Evolutionary conservation across 2,797 vertebrate genomes (phyloP).

Genomic region (Vultur gryphus): DNA sequence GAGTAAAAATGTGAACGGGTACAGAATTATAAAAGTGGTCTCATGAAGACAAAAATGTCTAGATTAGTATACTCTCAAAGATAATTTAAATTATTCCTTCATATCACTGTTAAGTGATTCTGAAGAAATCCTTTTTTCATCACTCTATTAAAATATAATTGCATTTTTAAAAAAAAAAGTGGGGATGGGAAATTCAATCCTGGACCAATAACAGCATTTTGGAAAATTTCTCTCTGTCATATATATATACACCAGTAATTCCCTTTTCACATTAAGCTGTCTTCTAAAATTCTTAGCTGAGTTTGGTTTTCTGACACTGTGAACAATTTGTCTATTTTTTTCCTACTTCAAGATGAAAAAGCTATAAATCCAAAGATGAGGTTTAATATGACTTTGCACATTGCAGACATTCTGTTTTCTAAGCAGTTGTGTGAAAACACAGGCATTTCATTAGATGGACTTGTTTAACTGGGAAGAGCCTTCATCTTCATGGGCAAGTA

Average conservation of each 20-base stretch:
- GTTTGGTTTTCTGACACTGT: neutral
- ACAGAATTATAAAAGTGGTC: neutral
- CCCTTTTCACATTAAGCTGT: neutral
- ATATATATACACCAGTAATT: neutral
- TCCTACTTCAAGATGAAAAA: neutral
- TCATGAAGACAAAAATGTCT: neutral
- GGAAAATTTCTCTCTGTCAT: neutral
- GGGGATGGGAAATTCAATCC: neutral
- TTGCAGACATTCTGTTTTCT: neutral
- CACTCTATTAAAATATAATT: neutral
- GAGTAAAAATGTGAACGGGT: neutral
- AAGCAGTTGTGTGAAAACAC: neutral
- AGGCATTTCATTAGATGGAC: neutral
- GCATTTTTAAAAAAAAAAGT: neutral
- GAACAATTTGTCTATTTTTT: neutral
- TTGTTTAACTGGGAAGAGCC: neutral
- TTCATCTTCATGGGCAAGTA: neutral
- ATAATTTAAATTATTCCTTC: neutral
- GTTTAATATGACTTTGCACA: neutral
- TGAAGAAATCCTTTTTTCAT: neutral
- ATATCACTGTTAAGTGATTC: neutral
- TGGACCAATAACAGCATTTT: neutral
- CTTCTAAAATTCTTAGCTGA: neutral
- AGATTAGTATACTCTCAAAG: neutral
- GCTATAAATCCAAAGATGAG: neutral